Evolutionary conservation across 1,140 invertebrate species (phyloP), one percentile per base, ranked within the genome.

Genomic region (Papilio polytes): DNA sequence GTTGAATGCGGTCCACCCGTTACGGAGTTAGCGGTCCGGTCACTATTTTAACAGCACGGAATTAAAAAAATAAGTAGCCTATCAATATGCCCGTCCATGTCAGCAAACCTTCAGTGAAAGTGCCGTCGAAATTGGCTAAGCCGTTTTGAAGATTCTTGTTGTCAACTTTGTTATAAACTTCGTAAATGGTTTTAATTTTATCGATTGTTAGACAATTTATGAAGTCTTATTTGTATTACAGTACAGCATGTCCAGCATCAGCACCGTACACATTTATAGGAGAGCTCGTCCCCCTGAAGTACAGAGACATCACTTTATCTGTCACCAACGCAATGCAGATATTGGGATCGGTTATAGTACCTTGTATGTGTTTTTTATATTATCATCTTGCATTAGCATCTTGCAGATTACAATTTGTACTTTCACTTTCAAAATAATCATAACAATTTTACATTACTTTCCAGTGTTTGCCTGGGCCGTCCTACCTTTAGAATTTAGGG

Each of bases 401-500:
- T 41, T 41, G 7, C 13, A 51, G 1, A 18, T 20, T 56, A 56
- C 8, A 56, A n/a, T n/a, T 7, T n/a, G n/a, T 2, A 9, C 2
- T 56, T 56, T 56, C 7, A n/a, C 8, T 18, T 53, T 53, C 46
- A 13, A 41, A 13, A 18, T 53, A 53, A 53, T 1, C 18, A n/a
- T 56, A 9, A 56, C 53, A 2, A 56, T 18, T 56, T 56, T 7
- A 56, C 18, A 56, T 9, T 18, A 20, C 6, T 44, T 94, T 92
- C 8, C 86, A 96, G 96, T 95, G 79, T 83, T 97, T 66, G 97
- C 96, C 0, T 97, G 96, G 96, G 91, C 91, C 6, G 95, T 97
- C 15, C 90, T 97, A n/a, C 96, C 97, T 0, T 74, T 95, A 1
- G 88, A 95, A 12, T 95, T 96, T 36, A 90, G 93, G 22, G 78